Conservation (phyloP, 2,113 vertebrate species). For the Perca schrenkii region DNA sequence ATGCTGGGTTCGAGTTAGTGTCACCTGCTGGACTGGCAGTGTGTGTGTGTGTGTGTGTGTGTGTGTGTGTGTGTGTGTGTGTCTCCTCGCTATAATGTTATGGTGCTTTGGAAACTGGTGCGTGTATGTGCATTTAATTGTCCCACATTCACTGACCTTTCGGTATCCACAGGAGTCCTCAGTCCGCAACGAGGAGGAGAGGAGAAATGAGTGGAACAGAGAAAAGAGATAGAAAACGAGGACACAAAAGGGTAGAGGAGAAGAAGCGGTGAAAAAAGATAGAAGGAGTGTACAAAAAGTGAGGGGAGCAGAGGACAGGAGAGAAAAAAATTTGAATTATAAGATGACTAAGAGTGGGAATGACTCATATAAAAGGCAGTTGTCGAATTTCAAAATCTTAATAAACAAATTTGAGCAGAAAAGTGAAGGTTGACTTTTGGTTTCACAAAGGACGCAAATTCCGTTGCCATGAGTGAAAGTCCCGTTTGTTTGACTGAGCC, state of each 20-base stretch:
- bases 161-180: constrained; percentile 43
- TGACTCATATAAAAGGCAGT: not conserved
- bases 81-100: not conserved
- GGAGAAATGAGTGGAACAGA: not conserved
- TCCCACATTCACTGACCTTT: constrained; percentile 69
- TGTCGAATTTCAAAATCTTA: no score
- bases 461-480: no score
- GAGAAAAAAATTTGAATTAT: not conserved
- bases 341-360: not conserved
- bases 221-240: not conserved
- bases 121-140: constrained; percentile 40
- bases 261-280: no score
- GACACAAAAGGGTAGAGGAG: not conserved
- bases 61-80: not conserved
- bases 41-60: constrained; percentile 8
- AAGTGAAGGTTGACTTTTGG: no score
- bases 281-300: not conserved
- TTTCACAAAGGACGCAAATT: no score
- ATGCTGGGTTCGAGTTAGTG: constrained; percentile 30
- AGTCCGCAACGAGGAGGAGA: constrained; percentile 8
- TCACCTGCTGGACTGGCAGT: not conserved
- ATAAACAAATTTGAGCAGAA: no score
- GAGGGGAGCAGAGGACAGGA: not conserved
- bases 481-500: no score
- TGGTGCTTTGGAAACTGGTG: constrained; percentile 4